Base-by-base conservation (phyloP, 2,113 vertebrate genomes). In the Leuciscus idus region DNA sequence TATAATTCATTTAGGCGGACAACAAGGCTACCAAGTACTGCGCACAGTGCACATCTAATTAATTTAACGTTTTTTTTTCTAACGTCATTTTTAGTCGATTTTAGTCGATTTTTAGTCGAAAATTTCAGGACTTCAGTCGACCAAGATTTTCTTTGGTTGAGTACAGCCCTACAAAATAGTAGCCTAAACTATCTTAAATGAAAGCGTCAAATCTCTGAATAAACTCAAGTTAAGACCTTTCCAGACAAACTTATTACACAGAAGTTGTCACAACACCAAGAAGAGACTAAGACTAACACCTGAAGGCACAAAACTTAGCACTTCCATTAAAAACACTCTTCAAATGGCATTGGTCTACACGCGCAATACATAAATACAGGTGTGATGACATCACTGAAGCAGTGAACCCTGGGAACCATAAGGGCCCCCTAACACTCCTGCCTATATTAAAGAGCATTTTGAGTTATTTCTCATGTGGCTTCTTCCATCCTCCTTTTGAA, bases 401-500 rank as follows among this genome's bases (percentile, higher is more conserved):
- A 75, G 28, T 76, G 30, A 4, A 76, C 66, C 78, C 75, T 55
- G 87, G 48, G 84, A 87, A 90, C 87, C 85, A 6, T 85, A 13
- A 36, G 52, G 68, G 81, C 80, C 12, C 57, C 85, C 26, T 10
- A 23, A 43, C 13, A 52, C 4, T 64, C 84, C 79, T 89, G 83
- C 80, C 86, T 81, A 62, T 89, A 87, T 93, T 89, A 91, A 89
- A 86, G 87, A 91, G 84, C 66, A 91, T 90, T 91, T 89, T 85
- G 80, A 90, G 77, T 83, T 0, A 79, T 88, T 81, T 75, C 85
- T 86, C 30, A 89, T 89, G 91, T 87, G 84, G 90, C 90, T 91
- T 91, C 88, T 91, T 93, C 89, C 91, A 92, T 91, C 91, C 92
- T 94, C 91, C 91, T 94, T 93, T 91, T 94, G 94, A 95, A 96